Evolutionary conservation across 2,113 vertebrate species (phyloP).

Genomic region (Scomber japonicus): DNA sequence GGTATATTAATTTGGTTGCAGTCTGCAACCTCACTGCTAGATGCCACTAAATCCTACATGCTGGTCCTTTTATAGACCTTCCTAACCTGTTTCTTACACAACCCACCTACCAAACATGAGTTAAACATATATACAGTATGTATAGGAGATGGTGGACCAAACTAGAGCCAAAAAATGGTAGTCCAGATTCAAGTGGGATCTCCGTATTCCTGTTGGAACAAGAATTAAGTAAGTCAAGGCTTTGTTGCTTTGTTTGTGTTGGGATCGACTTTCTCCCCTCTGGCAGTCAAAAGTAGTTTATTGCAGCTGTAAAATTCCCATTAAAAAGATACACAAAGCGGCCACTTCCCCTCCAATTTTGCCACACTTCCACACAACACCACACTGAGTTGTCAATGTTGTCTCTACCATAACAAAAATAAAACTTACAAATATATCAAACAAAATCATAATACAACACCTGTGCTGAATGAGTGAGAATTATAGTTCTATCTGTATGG

Average conservation of each 20-base stretch:
- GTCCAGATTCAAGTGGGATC: not conserved
- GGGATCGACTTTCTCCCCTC: not conserved
- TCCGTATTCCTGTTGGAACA: not conserved
- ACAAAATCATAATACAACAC: slow-evolving; percentile 23
- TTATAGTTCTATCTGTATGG: slow-evolving; percentile 24
- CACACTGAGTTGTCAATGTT: not conserved
- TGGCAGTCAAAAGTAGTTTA: not conserved
- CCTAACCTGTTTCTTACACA: too few species aligned
- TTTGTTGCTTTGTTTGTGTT: not conserved
- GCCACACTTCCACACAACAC: not conserved
- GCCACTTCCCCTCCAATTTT: not conserved
- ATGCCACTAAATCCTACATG: too few species aligned
- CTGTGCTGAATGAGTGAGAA: slow-evolving; percentile 19
- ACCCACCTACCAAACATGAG: too few species aligned
- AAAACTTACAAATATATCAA: slow-evolving; percentile 37
- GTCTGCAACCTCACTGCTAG: too few species aligned
- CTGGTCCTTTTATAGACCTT: too few species aligned
- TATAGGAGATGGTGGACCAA: not conserved
- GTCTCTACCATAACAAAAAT: not conserved
- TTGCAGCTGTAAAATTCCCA: not conserved
- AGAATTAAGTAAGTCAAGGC: not conserved
- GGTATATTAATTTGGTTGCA: too few species aligned
- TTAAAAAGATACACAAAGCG: not conserved
- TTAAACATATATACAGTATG: not conserved
- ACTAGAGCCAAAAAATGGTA: not conserved